Conservation (phyloP, 2,797 vertebrate species). For the Pangasius mekongensis region DNA sequence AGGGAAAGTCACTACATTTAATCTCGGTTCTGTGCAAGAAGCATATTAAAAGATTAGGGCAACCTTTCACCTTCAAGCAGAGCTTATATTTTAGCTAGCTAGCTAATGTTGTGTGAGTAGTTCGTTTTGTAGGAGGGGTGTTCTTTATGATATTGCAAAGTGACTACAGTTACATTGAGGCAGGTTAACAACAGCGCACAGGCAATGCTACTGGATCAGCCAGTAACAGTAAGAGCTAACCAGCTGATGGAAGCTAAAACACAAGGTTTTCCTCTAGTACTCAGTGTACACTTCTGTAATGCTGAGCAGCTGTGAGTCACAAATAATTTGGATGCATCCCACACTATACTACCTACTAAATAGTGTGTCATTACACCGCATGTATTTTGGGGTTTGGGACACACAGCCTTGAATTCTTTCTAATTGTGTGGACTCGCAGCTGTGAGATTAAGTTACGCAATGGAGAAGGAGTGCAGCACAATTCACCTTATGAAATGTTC, state of each 20-base stretch:
- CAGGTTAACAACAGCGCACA: background rate
- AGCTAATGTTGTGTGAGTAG: background rate
- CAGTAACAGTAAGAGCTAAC: background rate
- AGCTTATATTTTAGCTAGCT: background rate
- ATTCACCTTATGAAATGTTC: background rate
- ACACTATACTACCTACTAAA: background rate
- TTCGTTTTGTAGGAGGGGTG: background rate
- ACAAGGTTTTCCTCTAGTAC: background rate
- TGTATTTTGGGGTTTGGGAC: background rate
- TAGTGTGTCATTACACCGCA: background rate
- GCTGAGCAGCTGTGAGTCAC: background rate
- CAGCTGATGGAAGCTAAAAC: background rate
- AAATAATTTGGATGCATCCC: background rate
- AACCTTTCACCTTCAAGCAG: background rate
- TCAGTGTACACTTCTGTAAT: background rate
- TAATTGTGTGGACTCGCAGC: slow-evolving; percentile 2
- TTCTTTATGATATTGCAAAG: background rate
- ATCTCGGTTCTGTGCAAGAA: background rate
- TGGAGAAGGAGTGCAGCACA: background rate
- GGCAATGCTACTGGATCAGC: background rate
- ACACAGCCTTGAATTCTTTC: background rate
- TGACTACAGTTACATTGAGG: background rate
- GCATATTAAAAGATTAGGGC: background rate
- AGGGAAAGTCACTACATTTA: background rate
- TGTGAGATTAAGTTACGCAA: background rate